Evolutionary conservation across 1,140 invertebrate genomes (phyloP).

Genomic region (Saccostrea cuccullata): DNA sequence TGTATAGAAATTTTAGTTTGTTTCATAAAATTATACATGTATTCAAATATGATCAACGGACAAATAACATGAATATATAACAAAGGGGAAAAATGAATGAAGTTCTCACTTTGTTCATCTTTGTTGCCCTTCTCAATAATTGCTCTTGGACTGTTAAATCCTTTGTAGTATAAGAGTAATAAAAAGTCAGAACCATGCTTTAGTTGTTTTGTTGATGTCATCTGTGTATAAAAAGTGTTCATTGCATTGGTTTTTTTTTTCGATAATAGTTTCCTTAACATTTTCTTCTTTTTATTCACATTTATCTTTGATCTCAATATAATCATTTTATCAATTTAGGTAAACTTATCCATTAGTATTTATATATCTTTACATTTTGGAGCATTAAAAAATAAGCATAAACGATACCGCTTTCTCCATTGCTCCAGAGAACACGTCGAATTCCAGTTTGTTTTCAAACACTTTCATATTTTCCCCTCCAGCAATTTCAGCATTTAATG

Average conservation of each 20-base stretch:
- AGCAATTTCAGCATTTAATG: background rate
- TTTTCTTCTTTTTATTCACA: no score
- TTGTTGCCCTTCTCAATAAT: background rate
- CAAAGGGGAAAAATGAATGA: no score
- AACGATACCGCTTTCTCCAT: background rate
- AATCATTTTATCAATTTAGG: no score
- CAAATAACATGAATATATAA: no score
- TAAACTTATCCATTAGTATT: no score
- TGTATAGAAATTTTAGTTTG: no score
- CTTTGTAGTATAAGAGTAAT: background rate
- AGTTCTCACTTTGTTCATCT: background rate
- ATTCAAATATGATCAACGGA: no score
- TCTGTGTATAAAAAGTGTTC: background rate
- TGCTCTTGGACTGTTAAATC: background rate
- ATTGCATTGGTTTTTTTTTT: no score
- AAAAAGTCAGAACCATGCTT: background rate
- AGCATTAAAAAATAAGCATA: no score
- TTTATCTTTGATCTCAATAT: no score
- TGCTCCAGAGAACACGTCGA: background rate
- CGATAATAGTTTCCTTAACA: no score
- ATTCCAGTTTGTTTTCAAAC: slow-evolving; percentile 19
- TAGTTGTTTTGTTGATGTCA: background rate
- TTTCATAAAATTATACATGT: no score
- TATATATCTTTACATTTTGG: background rate
- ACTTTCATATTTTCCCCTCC: background rate